A percentile compares a stretch with the other conserved stretches of the same genome.
Evolutionary conservation across 2,113 vertebrate genomes (phyloP).

Genomic region (Mungos mungo): DNA sequence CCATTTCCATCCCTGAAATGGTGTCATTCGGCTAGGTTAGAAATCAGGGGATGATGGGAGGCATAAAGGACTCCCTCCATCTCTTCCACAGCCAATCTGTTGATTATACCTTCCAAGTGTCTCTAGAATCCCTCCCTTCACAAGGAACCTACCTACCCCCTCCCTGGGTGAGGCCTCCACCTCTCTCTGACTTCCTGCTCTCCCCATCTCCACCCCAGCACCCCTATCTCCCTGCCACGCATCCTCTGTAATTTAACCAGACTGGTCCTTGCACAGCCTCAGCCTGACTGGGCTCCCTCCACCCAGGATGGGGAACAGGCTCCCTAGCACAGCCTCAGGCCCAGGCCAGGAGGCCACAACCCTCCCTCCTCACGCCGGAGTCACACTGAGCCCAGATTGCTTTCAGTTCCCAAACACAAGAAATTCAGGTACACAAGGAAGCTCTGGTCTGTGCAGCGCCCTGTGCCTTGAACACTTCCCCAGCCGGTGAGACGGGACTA

Average conservation of each 20-base stretch:
- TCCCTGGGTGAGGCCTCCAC: not conserved
- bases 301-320: not conserved
- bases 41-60: not conserved
- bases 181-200: not conserved
- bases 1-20: not conserved
- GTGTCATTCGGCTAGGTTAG: not conserved
- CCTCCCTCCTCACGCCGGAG: not conserved
- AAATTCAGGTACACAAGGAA: not conserved
- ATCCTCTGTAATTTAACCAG: not conserved
- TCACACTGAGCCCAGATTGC: not conserved
- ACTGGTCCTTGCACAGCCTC: not conserved
- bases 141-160: not conserved
- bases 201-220: not conserved
- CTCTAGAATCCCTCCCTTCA: not conserved
- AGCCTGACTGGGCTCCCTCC: not conserved
- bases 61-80: not conserved
- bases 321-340: not conserved
- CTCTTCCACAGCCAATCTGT: not conserved
- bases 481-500: not conserved
- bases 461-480: not conserved
- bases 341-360: not conserved
- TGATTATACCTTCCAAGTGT: not conserved
- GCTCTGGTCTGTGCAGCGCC: not conserved
- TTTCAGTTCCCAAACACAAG: constrained; percentile 34
- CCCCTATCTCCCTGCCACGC: not conserved